Conservation (phyloP, 2,888 invertebrate species). For the Xylota segnis region DNA sequence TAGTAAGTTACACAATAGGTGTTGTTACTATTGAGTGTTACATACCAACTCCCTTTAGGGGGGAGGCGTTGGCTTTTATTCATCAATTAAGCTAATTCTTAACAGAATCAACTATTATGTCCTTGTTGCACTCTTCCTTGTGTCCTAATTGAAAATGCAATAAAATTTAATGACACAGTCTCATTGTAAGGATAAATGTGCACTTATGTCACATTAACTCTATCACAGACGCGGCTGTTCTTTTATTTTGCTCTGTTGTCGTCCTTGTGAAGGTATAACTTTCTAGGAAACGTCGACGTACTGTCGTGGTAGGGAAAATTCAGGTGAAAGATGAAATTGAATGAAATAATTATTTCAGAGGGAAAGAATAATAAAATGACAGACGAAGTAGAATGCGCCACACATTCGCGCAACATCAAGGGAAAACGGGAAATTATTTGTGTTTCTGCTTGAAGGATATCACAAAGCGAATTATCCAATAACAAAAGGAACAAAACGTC, state of each 20-base stretch:
- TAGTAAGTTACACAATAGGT: constrained; percentile 44
- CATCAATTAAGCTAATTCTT: constrained; percentile 30
- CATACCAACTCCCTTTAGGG: background rate
- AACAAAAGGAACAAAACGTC: constrained; percentile 68
- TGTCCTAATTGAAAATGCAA: constrained; percentile 65
- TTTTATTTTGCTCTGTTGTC: background rate
- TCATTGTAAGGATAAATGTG: constrained; percentile 47
- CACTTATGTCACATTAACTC: constrained; percentile 71
- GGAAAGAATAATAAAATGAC: constrained; percentile 62
- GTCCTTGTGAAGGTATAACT: constrained; percentile 31
- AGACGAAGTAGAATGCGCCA: constrained; percentile 20
- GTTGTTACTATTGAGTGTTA: constrained; percentile 2
- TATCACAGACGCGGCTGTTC: constrained; percentile 48
- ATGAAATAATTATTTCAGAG: constrained; percentile 73
- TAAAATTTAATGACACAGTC: constrained; percentile 68
- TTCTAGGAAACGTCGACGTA: background rate
- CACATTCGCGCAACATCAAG: constrained; percentile 19
- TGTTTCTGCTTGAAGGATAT: constrained; percentile 76
- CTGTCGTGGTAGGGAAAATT: constrained; percentile 26
- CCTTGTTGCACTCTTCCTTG: background rate
- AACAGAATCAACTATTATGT: constrained; percentile 3
- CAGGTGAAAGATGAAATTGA: constrained; percentile 74
- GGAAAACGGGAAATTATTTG: constrained; percentile 69
- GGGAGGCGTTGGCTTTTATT: background rate
- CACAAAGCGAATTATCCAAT: constrained; percentile 75